Conservation (phyloP, 2,888 invertebrate species). For the Agonopterix subpropinquella region DNA sequence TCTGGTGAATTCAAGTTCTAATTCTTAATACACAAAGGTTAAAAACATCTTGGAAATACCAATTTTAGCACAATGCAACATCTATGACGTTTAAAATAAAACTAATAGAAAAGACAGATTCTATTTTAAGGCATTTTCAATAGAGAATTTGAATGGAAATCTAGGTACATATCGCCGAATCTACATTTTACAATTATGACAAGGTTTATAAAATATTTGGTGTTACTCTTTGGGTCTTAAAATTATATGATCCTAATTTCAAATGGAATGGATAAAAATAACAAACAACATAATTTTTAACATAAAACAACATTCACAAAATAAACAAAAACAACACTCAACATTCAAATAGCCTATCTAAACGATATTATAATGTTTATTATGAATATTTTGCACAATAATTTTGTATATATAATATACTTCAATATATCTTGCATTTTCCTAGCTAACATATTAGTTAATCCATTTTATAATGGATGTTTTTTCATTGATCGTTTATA, state of each 20-base stretch:
- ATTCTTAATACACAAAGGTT: not conserved
- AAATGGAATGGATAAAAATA: slow-evolving; percentile 35
- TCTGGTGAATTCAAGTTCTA: too few relatives aligned
- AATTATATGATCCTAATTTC: slow-evolving; percentile 36
- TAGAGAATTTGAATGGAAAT: slow-evolving; percentile 21
- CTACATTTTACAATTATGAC: slow-evolving; percentile 29
- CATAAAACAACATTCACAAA: slow-evolving; percentile 15
- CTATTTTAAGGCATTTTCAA: slow-evolving; percentile 29
- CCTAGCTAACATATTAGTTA: slow-evolving; percentile 47
- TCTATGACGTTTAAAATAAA: slow-evolving; percentile 13
- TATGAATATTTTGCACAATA: slow-evolving; percentile 32
- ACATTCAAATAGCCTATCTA: slow-evolving; percentile 63
- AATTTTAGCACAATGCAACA: slow-evolving; percentile 33
- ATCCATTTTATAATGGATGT: slow-evolving; percentile 41
- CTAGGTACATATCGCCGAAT: slow-evolving; percentile 25
- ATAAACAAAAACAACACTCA: slow-evolving; percentile 25
- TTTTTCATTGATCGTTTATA: slow-evolving; percentile 16
- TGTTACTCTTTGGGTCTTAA: slow-evolving; percentile 59
- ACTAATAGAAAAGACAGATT: slow-evolving; percentile 16
- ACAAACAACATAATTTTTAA: slow-evolving; percentile 11
- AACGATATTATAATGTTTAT: slow-evolving; percentile 28
- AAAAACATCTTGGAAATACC: slow-evolving; percentile 24
- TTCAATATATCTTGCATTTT: slow-evolving; percentile 58
- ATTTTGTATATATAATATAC: slow-evolving; percentile 52
- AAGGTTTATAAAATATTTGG: slow-evolving; percentile 47